Base-by-base conservation (phyloP, 2,888 invertebrate genomes). In the Hesperia comma region DNA sequence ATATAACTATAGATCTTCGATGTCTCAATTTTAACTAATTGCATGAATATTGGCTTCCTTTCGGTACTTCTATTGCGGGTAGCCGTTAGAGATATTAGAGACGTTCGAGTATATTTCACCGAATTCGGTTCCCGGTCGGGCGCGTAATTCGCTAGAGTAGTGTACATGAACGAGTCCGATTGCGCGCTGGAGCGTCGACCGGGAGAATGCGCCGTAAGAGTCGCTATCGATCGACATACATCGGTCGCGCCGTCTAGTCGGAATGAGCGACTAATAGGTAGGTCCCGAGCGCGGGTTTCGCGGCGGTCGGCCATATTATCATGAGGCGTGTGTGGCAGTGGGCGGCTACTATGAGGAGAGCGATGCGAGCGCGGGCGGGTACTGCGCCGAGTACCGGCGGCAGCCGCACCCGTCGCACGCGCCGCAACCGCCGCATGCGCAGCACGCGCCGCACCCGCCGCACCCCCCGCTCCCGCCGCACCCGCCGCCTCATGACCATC, bases 321-420 rank as follows among this genome's bases (percentile, higher is more conserved):
- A 84, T 83, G 82, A 81, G 85, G 86, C 87, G 86, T 88, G 88
- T 90, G 88, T 90, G 89, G 86, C 90, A 91, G 90, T 92, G 89
- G 92, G 87, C 84, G 88, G 89, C 77, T 92, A 90, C 90, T 93
- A 91, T 89, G 90, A 88, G 78, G 92, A 91, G 72, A 78, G 81
- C 79, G 86, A 79, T 79, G 81, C 84, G 80, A 81, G 84, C 79
- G 79, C 70, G 71, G 74, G 74, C 69, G 75, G 75, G 68, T 87
- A 87, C 86, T 86, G 88, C 87, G 86, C 83, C 76, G 88, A 89
- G 80, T 89, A 83, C 86, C 86, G 82, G 82, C 89, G 88, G 76
- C 85, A 73, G 68, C 71, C 73, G 66, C 75, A 74, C 71, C 70
- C 77, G 75, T 75, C 77, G 57, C 82, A 77, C 76, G 73, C 77